Base-by-base conservation (phyloP, 2,888 invertebrate genomes). In the Calameuta idolon region DNA sequence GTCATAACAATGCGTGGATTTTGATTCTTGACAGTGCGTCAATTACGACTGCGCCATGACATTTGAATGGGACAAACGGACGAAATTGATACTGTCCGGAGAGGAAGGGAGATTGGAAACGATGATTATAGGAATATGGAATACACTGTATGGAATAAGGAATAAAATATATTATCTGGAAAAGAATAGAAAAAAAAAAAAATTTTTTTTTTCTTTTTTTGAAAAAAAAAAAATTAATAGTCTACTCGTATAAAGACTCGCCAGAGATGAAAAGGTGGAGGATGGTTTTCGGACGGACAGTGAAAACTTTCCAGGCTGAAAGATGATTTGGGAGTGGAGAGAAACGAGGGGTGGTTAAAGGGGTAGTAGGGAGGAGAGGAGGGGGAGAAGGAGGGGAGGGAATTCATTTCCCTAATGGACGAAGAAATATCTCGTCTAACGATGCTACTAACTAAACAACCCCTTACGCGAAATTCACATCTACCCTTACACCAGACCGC, bases 381-480 rank as follows among this genome's bases (percentile, higher is more conserved):
- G 12, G 12, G 35, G 35, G 0, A 35, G 35, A 0, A 35, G 35
- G 35, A 35, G 35, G 35, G 35, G 35, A 78, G 83, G 83, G 85
- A 87, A 88, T 89, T 89, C 89, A 89, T 89, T 89, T 88, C 85
- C 88, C 87, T 89, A 89, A 89, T 89, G 89, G 89, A 87, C 85
- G 85, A 86, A 87, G 87, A 83, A 87, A 85, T 86, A 88, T 87
- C 83, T 82, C 79, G 81, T 85, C 86, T 85, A 86, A 87, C 86
- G 86, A 86, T 84, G 81, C 83, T 82, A 82, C 83, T 84, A 85
- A 86, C 87, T 87, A 87, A 88, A 88, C 83, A 87, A 84, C 80
- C 81, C 77, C 5, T 31, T 33, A 34, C 30, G 34, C 5, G 9
- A 31, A 71, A 71, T 71, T 33, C 71, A 71, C 30, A 12, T 34